Conservation (phyloP, 2,888 invertebrate species). For the Ommatoiulus sabulosus region DNA sequence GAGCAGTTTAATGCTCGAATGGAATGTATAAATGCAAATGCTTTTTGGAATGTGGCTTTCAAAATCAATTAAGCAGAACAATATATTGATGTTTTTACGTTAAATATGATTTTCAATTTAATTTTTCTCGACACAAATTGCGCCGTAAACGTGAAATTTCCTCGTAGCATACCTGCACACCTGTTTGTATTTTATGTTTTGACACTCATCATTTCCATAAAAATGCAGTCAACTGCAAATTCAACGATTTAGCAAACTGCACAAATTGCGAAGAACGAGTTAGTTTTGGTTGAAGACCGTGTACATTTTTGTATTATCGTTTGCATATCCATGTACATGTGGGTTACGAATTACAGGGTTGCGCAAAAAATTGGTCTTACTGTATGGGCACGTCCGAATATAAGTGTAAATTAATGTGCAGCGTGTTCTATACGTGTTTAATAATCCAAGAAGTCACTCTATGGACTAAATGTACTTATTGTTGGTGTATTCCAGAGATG, state of each 20-base stretch:
- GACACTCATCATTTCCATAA: background rate
- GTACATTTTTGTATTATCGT: too few species aligned
- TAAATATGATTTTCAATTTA: constrained; percentile 30
- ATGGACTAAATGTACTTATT: too few species aligned
- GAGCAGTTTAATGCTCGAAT: background rate
- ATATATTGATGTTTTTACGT: background rate
- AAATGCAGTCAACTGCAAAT: background rate
- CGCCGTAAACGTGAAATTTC: background rate
- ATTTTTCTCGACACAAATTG: background rate
- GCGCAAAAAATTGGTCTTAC: too few species aligned
- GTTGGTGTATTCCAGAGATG: too few species aligned
- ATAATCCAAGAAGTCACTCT: too few species aligned
- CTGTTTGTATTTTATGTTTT: background rate
- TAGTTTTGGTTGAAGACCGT: background rate
- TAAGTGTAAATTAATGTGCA: too few species aligned
- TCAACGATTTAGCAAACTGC: background rate
- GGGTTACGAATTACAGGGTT: too few species aligned
- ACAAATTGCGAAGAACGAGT: background rate
- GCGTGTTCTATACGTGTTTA: too few species aligned
- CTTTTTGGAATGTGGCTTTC: background rate
- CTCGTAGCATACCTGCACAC: background rate
- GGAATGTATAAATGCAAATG: background rate
- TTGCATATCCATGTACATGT: too few species aligned
- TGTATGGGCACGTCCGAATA: too few species aligned
- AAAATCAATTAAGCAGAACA: background rate